Conservation (phyloP, 2,888 invertebrate genomes). For the Plagodis dolabraria region DNA sequence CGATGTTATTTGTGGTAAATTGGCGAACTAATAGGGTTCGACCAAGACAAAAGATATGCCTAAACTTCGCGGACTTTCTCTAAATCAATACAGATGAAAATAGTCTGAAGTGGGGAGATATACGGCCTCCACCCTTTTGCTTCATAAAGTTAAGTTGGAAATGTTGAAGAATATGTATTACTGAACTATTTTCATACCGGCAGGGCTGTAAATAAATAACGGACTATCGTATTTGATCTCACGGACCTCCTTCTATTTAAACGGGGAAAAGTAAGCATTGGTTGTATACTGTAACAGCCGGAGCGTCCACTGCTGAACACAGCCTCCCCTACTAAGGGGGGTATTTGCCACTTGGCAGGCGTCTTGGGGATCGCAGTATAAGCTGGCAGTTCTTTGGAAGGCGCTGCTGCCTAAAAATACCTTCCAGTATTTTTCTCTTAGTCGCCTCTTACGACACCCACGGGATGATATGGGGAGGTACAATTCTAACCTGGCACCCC, state of each 20-base stretch:
- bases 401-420: too few species aligned
- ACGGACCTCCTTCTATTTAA: neutral
- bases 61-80: constrained; percentile 26
- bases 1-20: constrained; percentile 27
- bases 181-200: constrained; percentile 9
- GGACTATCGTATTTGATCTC: neutral
- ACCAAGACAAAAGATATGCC: constrained; percentile 34
- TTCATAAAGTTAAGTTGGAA: constrained; percentile 23
- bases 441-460: too few species aligned
- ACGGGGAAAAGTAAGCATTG: neutral
- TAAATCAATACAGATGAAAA: constrained; percentile 32
- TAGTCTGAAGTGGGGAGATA: constrained; percentile 20
- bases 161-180: constrained; percentile 16
- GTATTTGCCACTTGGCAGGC: too few species aligned
- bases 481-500: too few species aligned
- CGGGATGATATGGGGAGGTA: too few species aligned
- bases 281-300: too few species aligned
- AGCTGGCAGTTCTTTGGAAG: too few species aligned
- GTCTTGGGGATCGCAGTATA: too few species aligned
- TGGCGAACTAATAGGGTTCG: constrained; percentile 28
- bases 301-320: too few species aligned
- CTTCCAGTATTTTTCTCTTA: too few species aligned
- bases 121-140: constrained; percentile 21
- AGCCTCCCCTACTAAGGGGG: too few species aligned
- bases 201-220: neutral